Evolutionary conservation across 2,113 vertebrate genomes (phyloP).

Genomic region (Euleptes europaea): DNA sequence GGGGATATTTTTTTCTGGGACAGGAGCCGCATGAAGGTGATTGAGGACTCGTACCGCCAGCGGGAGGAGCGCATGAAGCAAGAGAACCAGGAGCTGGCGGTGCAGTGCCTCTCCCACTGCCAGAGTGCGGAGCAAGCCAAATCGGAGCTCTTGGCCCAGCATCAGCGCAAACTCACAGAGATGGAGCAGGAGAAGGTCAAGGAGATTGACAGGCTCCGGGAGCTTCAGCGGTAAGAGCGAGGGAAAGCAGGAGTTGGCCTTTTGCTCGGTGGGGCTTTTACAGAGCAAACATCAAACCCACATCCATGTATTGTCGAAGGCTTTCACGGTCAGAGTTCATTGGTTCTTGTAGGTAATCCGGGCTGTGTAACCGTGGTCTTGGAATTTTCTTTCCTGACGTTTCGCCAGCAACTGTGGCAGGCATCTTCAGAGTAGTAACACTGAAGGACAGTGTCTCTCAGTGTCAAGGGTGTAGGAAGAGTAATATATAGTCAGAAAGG

Average conservation of each 20-base stretch:
- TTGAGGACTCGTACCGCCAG: constrained; percentile 78
- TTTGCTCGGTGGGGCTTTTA: neutral
- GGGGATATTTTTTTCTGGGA: neutral
- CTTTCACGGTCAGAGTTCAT: no score
- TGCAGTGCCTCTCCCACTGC: constrained; percentile 66
- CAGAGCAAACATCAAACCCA: neutral
- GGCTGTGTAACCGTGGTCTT: no score
- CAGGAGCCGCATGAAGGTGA: constrained; percentile 79
- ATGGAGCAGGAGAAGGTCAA: constrained; percentile 77
- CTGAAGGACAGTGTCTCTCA: no score
- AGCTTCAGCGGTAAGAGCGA: constrained; percentile 83
- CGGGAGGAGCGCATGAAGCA: constrained; percentile 70
- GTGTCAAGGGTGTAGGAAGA: no score
- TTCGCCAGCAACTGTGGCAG: no score
- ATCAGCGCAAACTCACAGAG: constrained; percentile 79
- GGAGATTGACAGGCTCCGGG: constrained; percentile 82
- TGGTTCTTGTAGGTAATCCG: no score
- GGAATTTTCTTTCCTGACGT: no score
- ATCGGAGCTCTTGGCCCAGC: constrained; percentile 77
- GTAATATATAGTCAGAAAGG: no score
- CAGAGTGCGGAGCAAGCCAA: constrained; percentile 71
- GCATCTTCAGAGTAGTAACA: no score
- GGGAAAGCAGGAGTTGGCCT: fast-evolving
- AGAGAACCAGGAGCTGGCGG: constrained; percentile 79
- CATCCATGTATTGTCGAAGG: neutral